These are phyloP conservation scores for Pseudorasbora parva DNA, from an alignment of 2,113 vertebrate species.

Conservation along the genomic window DNA sequence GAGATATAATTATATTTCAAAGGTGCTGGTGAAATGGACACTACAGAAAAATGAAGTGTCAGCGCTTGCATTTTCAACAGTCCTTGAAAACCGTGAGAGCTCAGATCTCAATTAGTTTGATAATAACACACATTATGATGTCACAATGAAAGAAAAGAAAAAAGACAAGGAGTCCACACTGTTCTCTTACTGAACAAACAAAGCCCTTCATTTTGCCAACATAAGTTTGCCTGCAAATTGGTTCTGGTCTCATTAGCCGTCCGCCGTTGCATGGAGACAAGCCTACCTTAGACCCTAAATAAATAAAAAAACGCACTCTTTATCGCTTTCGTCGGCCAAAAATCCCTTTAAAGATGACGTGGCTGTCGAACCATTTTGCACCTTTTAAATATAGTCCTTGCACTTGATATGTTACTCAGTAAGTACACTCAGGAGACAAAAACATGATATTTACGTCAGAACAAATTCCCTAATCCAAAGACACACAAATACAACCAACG, in stretches of 20 bases:
- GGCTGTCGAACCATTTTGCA: slow-evolving; percentile 14
- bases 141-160: neutral
- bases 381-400: slow-evolving; percentile 32
- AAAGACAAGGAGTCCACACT: slow-evolving; percentile 9
- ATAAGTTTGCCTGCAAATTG: neutral
- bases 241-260: neutral
- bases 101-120: slow-evolving; percentile 4
- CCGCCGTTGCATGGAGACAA: neutral
- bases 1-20: neutral
- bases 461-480: slow-evolving; percentile 40
- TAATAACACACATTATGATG: slow-evolving; percentile 4
- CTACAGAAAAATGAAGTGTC: neutral
- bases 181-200: slow-evolving; percentile 14
- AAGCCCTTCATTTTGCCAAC: slow-evolving; percentile 15
- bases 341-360: neutral
- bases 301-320: neutral
- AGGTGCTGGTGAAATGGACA: slow-evolving; percentile 13
- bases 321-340: neutral
- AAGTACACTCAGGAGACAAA: slow-evolving; percentile 44
- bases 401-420: slow-evolving; percentile 49
- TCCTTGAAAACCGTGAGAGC: neutral
- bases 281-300: neutral
- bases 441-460: slow-evolving; percentile 34
- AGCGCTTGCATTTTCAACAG: slow-evolving; percentile 1
- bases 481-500: slow-evolving; percentile 31